Percentiles rank a stretch among this genome's conserved stretches.
These are phyloP conservation scores for Drosophila neocordata DNA, from an alignment of 1,140 invertebrate genomes.

Conservation along the genomic window DNA sequence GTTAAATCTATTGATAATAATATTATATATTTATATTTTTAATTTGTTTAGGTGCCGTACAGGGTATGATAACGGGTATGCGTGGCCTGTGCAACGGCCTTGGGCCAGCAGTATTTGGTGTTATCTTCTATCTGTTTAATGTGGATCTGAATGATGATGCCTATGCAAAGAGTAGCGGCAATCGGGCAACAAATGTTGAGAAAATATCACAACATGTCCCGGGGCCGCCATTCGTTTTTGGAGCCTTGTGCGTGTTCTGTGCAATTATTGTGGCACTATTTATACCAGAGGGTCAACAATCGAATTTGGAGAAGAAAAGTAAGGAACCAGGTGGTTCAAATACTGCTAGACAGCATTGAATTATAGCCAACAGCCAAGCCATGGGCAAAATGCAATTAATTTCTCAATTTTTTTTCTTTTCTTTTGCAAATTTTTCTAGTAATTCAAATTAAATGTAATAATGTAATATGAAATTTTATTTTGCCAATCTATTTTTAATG, in stretches of 20 bases:
- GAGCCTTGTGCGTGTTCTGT: constrained; percentile 97
- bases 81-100: constrained; percentile 96
- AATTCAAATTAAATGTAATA: neutral
- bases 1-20: no score
- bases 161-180: constrained; percentile 63
- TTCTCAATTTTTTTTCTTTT: no score
- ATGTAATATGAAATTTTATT: constrained; percentile 14
- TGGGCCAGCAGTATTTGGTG: constrained; percentile 97
- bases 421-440: neutral
- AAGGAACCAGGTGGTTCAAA: constrained; percentile 37
- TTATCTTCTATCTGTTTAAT: constrained; percentile 99
- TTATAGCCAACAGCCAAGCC: no score
- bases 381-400: no score
- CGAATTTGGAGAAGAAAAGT: constrained; percentile 83
- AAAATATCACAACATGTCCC: constrained; percentile 90
- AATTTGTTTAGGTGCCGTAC: constrained; percentile 94
- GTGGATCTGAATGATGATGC: constrained; percentile 95
- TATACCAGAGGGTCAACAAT: constrained; percentile 89
- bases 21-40: no score
- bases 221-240: constrained; percentile 99
- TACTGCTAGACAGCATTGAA: neutral
- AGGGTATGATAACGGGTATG: constrained; percentile 99
- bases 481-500: constrained; percentile 15
- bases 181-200: constrained; percentile 58
- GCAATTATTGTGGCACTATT: constrained; percentile 96